These are phyloP conservation scores for Rynchops niger DNA, from an alignment of 2,113 vertebrate species.

Conservation along the genomic window DNA sequence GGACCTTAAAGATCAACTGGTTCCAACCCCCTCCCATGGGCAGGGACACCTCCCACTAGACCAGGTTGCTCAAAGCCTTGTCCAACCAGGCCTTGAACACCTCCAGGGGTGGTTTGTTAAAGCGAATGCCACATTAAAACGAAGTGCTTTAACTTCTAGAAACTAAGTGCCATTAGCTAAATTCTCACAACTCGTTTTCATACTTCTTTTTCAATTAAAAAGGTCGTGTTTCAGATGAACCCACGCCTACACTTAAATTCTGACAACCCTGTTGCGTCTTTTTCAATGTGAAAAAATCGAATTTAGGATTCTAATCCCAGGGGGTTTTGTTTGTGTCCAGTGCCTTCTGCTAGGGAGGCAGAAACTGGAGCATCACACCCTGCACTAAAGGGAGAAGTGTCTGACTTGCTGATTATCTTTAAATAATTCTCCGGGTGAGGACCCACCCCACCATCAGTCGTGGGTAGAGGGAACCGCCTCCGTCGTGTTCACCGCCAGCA, in stretches of 20 bases:
- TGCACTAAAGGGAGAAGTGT: background rate
- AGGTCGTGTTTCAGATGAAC: background rate
- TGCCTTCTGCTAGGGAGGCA: background rate
- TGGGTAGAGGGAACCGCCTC: too few relatives aligned
- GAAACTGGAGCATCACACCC: accelerated
- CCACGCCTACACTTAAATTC: background rate
- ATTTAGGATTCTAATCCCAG: background rate
- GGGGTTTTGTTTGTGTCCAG: background rate
- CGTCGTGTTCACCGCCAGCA: accelerated
- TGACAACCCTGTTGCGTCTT: background rate
- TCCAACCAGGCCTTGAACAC: background rate
- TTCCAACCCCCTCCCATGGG: background rate
- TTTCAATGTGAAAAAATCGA: background rate
- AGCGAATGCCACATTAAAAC: background rate
- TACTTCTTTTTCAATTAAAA: background rate
- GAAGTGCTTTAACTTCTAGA: background rate
- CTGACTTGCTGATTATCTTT: background rate
- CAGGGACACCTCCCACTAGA: background rate
- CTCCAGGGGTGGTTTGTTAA: background rate
- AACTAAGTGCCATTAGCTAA: background rate
- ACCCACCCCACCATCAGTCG: too few relatives aligned
- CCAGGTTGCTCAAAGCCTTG: background rate
- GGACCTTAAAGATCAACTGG: background rate
- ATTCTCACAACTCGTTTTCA: background rate
- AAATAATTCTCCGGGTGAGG: background rate